Evolutionary conservation across 2,888 invertebrate genomes (phyloP).

Genomic region (Agrypnus murinus): DNA sequence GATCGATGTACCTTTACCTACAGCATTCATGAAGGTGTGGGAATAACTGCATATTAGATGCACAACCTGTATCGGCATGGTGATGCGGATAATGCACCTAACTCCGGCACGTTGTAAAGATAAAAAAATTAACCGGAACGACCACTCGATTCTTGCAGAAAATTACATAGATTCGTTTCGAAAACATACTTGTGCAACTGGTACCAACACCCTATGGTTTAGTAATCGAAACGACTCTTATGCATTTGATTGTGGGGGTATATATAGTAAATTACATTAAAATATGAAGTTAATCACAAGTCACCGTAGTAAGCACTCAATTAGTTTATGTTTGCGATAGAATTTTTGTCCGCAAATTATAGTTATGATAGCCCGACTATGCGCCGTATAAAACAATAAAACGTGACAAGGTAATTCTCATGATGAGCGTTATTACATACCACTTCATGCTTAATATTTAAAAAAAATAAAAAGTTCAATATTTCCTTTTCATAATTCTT

Average conservation of each 20-base stretch:
- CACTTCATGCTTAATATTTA: conserved; percentile 38
- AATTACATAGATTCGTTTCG: conserved; percentile 13
- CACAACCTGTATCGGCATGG: conserved; percentile 46
- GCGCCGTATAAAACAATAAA: conserved; percentile 53
- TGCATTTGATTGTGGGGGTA: conserved; percentile 53
- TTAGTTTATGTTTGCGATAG: conserved; percentile 56
- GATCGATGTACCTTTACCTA: conserved; percentile 31
- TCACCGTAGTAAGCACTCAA: conserved; percentile 60
- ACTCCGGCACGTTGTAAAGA: conserved; percentile 47
- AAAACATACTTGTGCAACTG: conserved; percentile 41
- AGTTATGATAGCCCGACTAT: conserved; percentile 44
- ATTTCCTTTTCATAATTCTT: no score
- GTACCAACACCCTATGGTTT: conserved; percentile 55
- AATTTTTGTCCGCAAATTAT: conserved; percentile 54
- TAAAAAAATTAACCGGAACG: conserved; percentile 48
- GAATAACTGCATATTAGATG: conserved; percentile 53
- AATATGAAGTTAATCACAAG: conserved; percentile 60
- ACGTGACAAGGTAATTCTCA: conserved; percentile 50
- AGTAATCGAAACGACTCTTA: conserved; percentile 56
- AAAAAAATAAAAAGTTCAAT: conserved; percentile 16
- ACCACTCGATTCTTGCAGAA: conserved; percentile 42
- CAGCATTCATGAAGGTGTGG: conserved; percentile 50
- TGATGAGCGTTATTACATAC: conserved; percentile 47
- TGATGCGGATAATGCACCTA: conserved; percentile 55
- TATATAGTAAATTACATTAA: conserved; percentile 57